Evolutionary conservation across 2,797 vertebrate genomes (phyloP), one percentile per base, ranked within the genome.

Genomic region (Tokudaia tokunoshimensis): DNA sequence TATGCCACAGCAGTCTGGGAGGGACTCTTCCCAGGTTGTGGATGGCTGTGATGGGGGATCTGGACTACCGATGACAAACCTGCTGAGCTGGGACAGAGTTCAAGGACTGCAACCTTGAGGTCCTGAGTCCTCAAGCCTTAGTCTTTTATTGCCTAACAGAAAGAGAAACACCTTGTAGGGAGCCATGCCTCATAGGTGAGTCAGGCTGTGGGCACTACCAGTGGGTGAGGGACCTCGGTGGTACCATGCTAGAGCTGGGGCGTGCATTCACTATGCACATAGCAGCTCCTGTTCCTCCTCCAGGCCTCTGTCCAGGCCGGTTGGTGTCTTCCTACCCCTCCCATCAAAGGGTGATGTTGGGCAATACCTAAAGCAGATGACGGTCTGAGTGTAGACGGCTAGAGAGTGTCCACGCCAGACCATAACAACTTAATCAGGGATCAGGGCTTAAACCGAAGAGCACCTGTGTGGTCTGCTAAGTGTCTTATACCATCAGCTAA

Each of bases 101-200:
- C 89, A 67, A 50, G 31, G 61, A 31, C 37, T 44, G n/a, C 52
- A 34, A 24, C 50, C 63, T 34, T 57, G 55, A 81, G 78, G 89
- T 72, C 41, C 85, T 19, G 63, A 70, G 24, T 63, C 65, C 41
- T 19, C 1, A 10, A 61, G 47, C 37, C 50, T 24, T 80, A 12
- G 44, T 59, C 59, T 76, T 70, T 41, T 41, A 78, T 44, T 19
- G 31, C 29, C 2, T 41, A 67, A 59, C 50, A 61, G 65, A 57
- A 84, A 55, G 52, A 59, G 24, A 67, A 34, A 29, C 0, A 0
- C 1, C 6, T n/a, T 12, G 0, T 52, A 7, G 22, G 8, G 41
- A 37, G 57, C 78, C 1, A 0, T 19, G 20, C 2, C 4, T 34
- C 44, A 85, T 20, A 63, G n/a, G 24, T 29, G 52, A 59, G 17